phyloP scores from a whole-genome alignment of 2,113 vertebrate species.

The Gymnobelideus leadbeateri region DNA sequence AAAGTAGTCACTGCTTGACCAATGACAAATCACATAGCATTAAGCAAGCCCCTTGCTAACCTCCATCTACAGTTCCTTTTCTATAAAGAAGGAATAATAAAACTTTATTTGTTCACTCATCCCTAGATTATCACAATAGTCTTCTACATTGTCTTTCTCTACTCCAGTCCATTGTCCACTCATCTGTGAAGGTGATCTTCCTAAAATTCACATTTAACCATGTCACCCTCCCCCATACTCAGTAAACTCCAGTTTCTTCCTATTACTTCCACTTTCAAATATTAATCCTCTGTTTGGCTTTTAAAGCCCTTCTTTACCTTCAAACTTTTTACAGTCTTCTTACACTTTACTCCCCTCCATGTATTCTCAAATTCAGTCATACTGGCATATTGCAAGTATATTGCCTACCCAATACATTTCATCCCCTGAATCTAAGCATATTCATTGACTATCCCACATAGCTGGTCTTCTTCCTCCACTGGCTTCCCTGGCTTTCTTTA shows the following conservation, averaged over 20 bases:
- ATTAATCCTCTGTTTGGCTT: background rate
- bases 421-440: background rate
- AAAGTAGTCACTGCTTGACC: too few relatives aligned
- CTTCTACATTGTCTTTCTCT: background rate
- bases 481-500: background rate
- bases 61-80: too few relatives aligned
- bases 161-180: background rate
- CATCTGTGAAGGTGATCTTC: background rate
- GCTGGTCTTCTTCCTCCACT: background rate
- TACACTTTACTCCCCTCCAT: background rate
- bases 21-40: too few relatives aligned
- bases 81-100: too few relatives aligned
- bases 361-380: background rate
- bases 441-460: background rate
- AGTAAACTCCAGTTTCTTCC: background rate
- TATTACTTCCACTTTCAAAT: background rate
- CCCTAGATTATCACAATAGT: background rate
- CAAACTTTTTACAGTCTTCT: background rate
- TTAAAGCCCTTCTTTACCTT: background rate
- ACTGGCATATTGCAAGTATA: background rate
- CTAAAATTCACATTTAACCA: background rate
- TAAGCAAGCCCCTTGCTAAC: too few relatives aligned
- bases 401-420: background rate
- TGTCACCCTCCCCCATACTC: background rate
- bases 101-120: background rate